Evolutionary conservation across 2,113 vertebrate species (phyloP).

Genomic region (Chloropsis hardwickii): DNA sequence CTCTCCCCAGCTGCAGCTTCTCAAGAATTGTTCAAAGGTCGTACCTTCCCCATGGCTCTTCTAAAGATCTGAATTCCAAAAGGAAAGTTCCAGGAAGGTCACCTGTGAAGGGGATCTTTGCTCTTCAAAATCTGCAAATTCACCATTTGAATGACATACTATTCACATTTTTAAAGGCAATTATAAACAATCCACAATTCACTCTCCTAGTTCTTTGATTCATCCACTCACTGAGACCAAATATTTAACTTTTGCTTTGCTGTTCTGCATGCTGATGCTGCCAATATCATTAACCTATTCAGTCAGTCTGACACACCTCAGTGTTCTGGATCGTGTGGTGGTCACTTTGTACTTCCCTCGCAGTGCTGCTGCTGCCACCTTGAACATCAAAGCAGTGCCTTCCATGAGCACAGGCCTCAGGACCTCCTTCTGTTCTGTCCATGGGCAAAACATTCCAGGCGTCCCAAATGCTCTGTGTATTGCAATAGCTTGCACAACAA

Average conservation of each 20-base stretch:
- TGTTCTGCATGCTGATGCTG: neutral
- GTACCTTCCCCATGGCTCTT: neutral
- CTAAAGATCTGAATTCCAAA: neutral
- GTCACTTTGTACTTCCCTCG: neutral
- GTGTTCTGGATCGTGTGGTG: accelerated
- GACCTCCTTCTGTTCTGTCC: neutral
- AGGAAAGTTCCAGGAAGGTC: neutral
- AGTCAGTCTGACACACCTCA: neutral
- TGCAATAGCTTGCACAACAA: neutral
- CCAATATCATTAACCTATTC: neutral
- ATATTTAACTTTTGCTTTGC: neutral
- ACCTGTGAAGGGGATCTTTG: neutral
- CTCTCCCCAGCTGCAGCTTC: neutral
- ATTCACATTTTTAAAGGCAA: neutral
- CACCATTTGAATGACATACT: neutral
- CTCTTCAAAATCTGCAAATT: neutral
- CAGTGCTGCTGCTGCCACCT: neutral
- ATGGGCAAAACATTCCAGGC: neutral
- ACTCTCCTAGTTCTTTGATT: neutral
- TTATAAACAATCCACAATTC: neutral
- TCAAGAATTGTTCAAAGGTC: neutral
- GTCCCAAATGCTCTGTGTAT: neutral
- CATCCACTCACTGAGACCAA: neutral
- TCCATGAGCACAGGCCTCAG: neutral
- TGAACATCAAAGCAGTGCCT: accelerated